These are phyloP conservation scores for Rhopilema esculentum DNA, from an alignment of 30 jellyfish, hydroid and myxozoan genomes.

Conservation along the genomic window DNA sequence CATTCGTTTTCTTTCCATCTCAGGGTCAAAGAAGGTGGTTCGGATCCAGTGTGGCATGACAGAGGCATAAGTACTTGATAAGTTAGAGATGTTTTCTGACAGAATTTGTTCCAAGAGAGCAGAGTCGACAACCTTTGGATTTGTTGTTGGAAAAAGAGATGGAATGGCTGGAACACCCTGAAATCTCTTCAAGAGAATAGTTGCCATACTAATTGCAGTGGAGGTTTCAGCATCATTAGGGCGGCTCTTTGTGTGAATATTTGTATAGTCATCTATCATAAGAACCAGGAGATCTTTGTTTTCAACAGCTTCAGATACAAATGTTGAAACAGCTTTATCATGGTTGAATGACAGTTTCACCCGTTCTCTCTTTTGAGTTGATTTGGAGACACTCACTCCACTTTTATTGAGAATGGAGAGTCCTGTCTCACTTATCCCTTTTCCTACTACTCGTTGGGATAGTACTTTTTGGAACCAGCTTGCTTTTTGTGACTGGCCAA, in stretches of 20 bases:
- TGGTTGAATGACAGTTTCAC: not conserved
- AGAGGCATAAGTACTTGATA: conserved; percentile 1
- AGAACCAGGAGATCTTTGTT: conserved; percentile 22
- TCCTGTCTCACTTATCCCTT: conserved; percentile 38
- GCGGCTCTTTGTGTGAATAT: conserved; percentile 6
- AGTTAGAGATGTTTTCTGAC: not conserved
- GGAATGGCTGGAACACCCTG: conserved; percentile 22
- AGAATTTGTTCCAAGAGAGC: not conserved
- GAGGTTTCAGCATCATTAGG: conserved; percentile 5
- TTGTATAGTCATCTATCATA: conserved; percentile 36
- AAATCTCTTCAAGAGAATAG: conserved; percentile 18
- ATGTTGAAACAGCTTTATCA: not conserved
- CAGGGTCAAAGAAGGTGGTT: conserved; percentile 33
- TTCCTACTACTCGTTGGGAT: not conserved
- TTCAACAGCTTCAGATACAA: conserved; percentile 16
- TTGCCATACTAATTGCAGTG: conserved; percentile 48
- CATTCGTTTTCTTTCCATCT: conserved; percentile 6
- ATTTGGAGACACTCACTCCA: conserved; percentile 15
- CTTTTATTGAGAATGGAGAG: conserved; percentile 27
- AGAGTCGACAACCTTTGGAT: not conserved
- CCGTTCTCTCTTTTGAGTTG: conserved; percentile 13
- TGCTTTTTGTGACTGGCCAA: conserved; percentile 45
- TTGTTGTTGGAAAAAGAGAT: not conserved
- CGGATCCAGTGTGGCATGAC: conserved; percentile 38
- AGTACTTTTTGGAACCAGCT: conserved; percentile 31